phyloP scores from a whole-genome alignment of 2,888 invertebrate species.

The Stenchaetothrips biformis region DNA sequence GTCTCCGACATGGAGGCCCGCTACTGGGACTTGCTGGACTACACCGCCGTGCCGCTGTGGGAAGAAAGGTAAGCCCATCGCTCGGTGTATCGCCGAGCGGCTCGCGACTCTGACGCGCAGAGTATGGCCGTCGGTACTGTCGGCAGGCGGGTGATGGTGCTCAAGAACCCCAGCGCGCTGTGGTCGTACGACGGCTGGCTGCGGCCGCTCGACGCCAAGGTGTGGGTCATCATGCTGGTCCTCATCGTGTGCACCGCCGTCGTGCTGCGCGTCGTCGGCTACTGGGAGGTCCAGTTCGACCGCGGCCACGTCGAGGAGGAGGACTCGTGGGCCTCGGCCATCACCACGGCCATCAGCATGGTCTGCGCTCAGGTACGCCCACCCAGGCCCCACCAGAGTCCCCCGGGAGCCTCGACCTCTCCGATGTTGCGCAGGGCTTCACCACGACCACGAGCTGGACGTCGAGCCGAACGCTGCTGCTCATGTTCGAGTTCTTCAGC shows the following conservation, averaged over 20 bases:
- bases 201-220: background rate
- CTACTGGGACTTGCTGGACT: constrained; percentile 11
- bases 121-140: background rate
- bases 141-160: background rate
- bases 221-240: background rate
- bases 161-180: constrained; percentile 4
- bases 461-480: background rate
- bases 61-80: too few relatives aligned
- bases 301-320: constrained; percentile 11
- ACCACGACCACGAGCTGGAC: constrained; percentile 10
- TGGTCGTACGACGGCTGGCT: constrained; percentile 22
- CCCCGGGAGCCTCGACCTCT: too few relatives aligned
- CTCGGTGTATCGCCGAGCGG: too few relatives aligned
- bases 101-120: too few relatives aligned
- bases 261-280: constrained; percentile 15
- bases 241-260: background rate
- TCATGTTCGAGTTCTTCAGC: constrained; percentile 21
- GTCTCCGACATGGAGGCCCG: background rate
- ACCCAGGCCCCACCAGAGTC: background rate
- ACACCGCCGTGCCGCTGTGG: background rate
- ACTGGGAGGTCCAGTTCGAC: constrained; percentile 14
- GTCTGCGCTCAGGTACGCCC: background rate
- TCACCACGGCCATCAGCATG: constrained; percentile 7
- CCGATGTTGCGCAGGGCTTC: background rate
- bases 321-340: background rate